A percentile compares a stretch with the other conserved stretches of the same genome.
phyloP scores from a whole-genome alignment of 2,113 vertebrate genomes.

The Sterna hirundo region DNA sequence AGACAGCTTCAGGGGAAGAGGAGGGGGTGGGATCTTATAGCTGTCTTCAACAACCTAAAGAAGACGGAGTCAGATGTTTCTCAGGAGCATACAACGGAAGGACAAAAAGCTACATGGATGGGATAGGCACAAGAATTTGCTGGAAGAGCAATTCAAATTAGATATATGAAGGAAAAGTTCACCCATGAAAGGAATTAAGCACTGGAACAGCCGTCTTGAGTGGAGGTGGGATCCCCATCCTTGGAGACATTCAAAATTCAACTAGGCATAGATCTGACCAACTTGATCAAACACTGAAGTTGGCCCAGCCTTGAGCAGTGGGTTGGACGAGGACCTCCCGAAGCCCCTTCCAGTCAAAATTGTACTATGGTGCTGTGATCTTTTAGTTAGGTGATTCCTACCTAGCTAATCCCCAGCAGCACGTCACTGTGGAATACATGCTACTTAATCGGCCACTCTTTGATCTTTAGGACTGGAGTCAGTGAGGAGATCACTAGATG shows the following conservation, averaged over 20 bases:
- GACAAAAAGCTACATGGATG: background rate
- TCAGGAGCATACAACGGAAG: background rate
- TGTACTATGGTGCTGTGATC: background rate
- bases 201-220: background rate
- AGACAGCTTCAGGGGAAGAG: background rate
- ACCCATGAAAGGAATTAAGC: background rate
- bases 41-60: background rate
- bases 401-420: conserved; percentile 16
- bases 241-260: background rate
- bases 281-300: background rate
- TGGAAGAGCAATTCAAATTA: background rate
- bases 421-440: background rate
- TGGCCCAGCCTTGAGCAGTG: background rate
- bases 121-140: background rate
- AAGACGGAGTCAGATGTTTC: background rate
- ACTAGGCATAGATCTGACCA: background rate
- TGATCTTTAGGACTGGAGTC: conserved; percentile 8
- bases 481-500: background rate
- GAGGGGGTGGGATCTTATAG: background rate
- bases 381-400: conserved; percentile 31
- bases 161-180: background rate
- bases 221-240: background rate
- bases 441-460: conserved; percentile 1
- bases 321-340: background rate
- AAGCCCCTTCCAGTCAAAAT: background rate